phyloP scores from a whole-genome alignment of 2,113 vertebrate genomes.

The Podarcis cretensis region DNA sequence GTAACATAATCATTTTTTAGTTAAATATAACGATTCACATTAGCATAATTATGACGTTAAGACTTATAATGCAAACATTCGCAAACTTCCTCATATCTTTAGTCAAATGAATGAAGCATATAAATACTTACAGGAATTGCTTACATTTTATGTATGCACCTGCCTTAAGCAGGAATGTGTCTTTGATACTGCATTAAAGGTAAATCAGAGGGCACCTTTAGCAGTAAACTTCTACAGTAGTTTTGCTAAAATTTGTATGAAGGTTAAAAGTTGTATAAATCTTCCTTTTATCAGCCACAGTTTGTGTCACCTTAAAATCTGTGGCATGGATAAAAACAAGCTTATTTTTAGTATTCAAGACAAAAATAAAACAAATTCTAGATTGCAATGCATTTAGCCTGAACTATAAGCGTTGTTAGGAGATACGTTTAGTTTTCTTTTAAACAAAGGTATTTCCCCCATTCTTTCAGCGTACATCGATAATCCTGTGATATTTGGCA shows the following conservation, averaged over 20 bases:
- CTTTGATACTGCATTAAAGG: background rate
- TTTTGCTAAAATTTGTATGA: background rate
- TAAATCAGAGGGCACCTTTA: background rate
- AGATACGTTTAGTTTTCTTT: background rate
- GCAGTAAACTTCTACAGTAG: background rate
- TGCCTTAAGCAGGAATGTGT: background rate
- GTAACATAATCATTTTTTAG: background rate
- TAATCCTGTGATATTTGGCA: background rate
- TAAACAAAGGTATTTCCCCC: too few relatives aligned
- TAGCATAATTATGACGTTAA: accelerated
- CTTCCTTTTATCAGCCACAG: background rate
- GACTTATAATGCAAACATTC: background rate
- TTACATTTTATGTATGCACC: background rate
- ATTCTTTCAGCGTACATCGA: background rate
- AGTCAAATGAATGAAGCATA: background rate
- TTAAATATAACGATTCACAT: background rate
- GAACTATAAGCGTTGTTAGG: background rate
- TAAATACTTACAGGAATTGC: background rate
- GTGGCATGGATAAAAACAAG: background rate
- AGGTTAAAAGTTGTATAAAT: background rate
- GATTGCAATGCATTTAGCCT: background rate
- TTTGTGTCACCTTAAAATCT: background rate
- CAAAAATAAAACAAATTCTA: background rate
- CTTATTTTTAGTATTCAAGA: background rate
- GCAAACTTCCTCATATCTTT: accelerated